Evolutionary conservation across 1,140 invertebrate species (phyloP).

Genomic region (Eriocheir sinensis): DNA sequence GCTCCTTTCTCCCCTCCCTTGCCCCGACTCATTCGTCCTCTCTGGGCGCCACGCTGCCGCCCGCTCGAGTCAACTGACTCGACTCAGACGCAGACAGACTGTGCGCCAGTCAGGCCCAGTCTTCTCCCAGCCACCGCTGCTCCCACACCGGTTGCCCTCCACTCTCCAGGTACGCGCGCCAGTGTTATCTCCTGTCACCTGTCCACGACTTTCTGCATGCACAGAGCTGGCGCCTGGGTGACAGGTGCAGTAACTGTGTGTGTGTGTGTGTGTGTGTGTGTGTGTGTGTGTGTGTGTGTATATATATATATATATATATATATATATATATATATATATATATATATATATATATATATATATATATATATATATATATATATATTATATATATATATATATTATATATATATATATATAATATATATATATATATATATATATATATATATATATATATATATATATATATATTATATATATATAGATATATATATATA

Average conservation of each 20-base stretch:
- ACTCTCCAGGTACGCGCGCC: not conserved
- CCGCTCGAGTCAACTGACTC: not conserved
- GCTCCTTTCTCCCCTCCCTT: not conserved
- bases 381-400: no score
- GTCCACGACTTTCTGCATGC: not conserved
- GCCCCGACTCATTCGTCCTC: not conserved
- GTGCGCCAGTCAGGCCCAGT: not conserved
- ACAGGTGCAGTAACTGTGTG: not conserved
- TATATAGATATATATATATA: not conserved
- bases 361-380: no score
- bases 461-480: not conserved
- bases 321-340: no score
- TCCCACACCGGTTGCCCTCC: not conserved
- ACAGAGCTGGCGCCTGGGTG: not conserved
- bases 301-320: no score
- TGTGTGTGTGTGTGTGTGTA: no score
- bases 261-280: no score
- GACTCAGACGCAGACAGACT: not conserved
- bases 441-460: not conserved
- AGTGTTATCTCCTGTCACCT: not conserved
- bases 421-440: no score
- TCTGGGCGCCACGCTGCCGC: constrained; percentile 2
- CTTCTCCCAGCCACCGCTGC: not conserved
- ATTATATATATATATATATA: no score
- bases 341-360: no score